These are phyloP conservation scores for Seriola aureovittata DNA, from an alignment of 2,113 vertebrate species.

Conservation along the genomic window DNA sequence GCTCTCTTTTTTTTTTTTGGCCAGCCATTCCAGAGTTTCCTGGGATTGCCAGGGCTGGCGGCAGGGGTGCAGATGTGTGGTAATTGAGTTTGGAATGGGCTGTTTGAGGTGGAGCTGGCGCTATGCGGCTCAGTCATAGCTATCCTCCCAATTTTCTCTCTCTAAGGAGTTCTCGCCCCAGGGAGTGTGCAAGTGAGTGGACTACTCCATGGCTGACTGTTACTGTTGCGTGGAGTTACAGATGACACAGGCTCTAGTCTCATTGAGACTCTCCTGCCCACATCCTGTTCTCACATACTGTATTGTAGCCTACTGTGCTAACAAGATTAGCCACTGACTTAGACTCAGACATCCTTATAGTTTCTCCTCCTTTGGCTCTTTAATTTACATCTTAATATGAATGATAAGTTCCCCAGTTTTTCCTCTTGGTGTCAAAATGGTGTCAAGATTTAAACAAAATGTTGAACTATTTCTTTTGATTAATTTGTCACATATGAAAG, in stretches of 20 bases:
- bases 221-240: constrained; percentile 37
- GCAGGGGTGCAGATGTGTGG: constrained; percentile 69
- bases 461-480: no score
- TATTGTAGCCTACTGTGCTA: constrained; percentile 30
- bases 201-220: constrained; percentile 35
- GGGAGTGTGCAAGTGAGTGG: constrained; percentile 45
- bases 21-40: constrained; percentile 39
- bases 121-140: constrained; percentile 69
- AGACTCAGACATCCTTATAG: constrained; percentile 11
- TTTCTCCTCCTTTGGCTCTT: constrained; percentile 3
- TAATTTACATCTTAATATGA: constrained; percentile 3
- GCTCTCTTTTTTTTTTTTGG: constrained; percentile 38
- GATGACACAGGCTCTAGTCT: constrained; percentile 49
- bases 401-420: background rate
- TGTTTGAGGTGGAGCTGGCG: constrained; percentile 73
- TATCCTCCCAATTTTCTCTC: constrained; percentile 67
- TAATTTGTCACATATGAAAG: no score
- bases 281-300: constrained; percentile 37
- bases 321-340: constrained; percentile 56
- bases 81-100: constrained; percentile 79
- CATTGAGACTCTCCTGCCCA: constrained; percentile 16
- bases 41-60: constrained; percentile 60
- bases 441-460: no score
- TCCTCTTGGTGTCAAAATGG: background rate
- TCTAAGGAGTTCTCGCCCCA: constrained; percentile 54